These are phyloP conservation scores for Syngnathus floridae DNA, from an alignment of 2,113 vertebrate genomes.

Conservation along the genomic window DNA sequence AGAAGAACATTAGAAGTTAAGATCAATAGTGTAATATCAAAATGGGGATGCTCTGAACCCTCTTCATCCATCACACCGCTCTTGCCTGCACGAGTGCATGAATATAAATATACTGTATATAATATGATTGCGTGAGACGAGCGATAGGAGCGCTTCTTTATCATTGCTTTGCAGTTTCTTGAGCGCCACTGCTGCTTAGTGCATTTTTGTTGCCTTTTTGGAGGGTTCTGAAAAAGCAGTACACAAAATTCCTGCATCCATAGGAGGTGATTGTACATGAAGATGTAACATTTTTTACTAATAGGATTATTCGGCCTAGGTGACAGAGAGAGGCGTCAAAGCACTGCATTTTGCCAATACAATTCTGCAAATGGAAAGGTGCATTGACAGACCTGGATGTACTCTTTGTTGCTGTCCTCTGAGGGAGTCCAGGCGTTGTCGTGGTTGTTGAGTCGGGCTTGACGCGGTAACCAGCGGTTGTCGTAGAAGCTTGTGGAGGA, in stretches of 20 bases:
- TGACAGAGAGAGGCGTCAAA: no score
- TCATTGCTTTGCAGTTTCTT: slow-evolving; percentile 48
- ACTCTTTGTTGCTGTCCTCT: slow-evolving; percentile 92
- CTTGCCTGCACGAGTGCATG: slow-evolving; percentile 11
- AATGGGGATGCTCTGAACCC: slow-evolving; percentile 58
- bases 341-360: not conserved
- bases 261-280: not conserved
- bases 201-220: no score
- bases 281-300: not conserved
- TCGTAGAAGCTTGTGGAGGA: slow-evolving; percentile 87
- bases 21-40: slow-evolving; percentile 64
- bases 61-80: slow-evolving; percentile 65
- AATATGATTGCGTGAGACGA: slow-evolving; percentile 27
- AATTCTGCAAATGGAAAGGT: not conserved
- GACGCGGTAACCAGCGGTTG: slow-evolving; percentile 84
- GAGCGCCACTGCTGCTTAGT: not conserved
- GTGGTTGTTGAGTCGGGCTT: slow-evolving; percentile 88
- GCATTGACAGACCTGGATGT: slow-evolving; percentile 78
- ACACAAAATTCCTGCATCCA: no score
- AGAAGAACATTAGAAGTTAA: slow-evolving; percentile 42
- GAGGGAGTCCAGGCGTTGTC: slow-evolving; percentile 95
- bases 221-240: no score
- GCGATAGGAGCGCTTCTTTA: slow-evolving; percentile 47
- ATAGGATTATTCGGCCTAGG: no score
- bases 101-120: not conserved